Conservation (phyloP, 2,888 invertebrate genomes). For the Amphipoea lucens region DNA sequence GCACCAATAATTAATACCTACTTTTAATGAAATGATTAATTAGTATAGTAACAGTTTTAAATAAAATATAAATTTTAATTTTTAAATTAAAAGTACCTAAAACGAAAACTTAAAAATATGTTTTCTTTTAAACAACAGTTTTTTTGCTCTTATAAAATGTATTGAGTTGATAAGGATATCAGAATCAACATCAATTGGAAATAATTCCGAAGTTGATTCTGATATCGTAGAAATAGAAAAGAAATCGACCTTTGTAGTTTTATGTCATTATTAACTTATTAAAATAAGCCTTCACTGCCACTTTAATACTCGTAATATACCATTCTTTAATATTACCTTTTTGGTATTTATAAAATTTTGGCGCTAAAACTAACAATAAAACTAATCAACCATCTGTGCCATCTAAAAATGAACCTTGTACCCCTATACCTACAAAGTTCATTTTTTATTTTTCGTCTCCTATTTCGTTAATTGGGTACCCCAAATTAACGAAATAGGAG, state of each 20-base stretch:
- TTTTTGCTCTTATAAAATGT: not conserved
- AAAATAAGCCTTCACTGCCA: conserved; percentile 19
- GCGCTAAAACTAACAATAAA: not conserved
- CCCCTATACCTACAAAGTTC: too few relatives aligned
- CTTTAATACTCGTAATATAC: not conserved
- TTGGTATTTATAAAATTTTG: not conserved
- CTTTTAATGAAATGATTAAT: conserved; percentile 54
- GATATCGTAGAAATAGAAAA: too few relatives aligned
- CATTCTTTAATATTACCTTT: not conserved
- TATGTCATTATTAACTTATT: not conserved
- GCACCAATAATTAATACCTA: conserved; percentile 81
- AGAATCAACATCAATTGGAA: too few relatives aligned
- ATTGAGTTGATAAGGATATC: not conserved
- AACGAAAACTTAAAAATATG: not conserved
- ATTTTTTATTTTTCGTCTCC: too few relatives aligned
- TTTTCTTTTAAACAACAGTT: not conserved
- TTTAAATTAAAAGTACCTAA: not conserved
- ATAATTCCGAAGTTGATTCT: too few relatives aligned
- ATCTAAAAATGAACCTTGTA: not conserved
- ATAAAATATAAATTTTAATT: not conserved
- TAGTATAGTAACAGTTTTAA: conserved; percentile 1
- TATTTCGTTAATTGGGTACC: too few relatives aligned
- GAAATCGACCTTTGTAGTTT: not conserved
- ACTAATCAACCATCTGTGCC: not conserved
- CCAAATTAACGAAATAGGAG: not conserved